Base-by-base conservation (phyloP, 1,140 invertebrate genomes). In the Macrostomum lignano region DNA sequence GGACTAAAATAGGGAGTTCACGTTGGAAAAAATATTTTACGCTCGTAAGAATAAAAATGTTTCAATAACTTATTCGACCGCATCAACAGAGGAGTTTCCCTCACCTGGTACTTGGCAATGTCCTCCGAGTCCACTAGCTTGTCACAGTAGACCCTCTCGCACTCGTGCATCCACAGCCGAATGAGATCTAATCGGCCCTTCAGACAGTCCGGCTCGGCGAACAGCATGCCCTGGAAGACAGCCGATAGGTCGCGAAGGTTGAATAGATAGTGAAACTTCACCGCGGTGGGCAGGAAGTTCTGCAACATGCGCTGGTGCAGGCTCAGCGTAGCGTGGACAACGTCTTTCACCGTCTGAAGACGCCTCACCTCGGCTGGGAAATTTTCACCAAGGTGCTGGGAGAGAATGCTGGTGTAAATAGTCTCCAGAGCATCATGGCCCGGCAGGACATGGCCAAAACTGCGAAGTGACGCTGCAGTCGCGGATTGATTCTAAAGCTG, bases 211-310 rank as follows among this genome's bases (percentile, higher is more conserved):
- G 70, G 72, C 4, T 68, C 69, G 50, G 76, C 75, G 51, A 91
- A 86, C 17, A 93, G 52, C 17, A 93, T 50, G 28, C 81, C 81
- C 51, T 64, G 62, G 46, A 65, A 65, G 28, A 65, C 70, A 54
- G 84, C 88, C 2, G 79, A 84, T 21, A 93, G 64, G 49, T 93
- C 84, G 34, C 84, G 59, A 17, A 93, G 61, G 60, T 91, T 93
- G 51, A 91, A 93, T 37, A 88, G 71, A 44, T 93, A 93, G 57
- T 91, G 82, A 46, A 84, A 93, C 54, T 91, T 93, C 19, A 79
- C 70, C 3, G 82, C 81, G 17, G 81, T 91, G 3, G 81, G 81
- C 28, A 86, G 58, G 49, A 86, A 88, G 7, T 76, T 67, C 55
- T 74, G 68, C 7, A 69, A 64, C 2, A 74, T 70, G 57, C 78